Conservation (phyloP, 2,797 vertebrate species). For the Hypotaenidia philippensis region DNA sequence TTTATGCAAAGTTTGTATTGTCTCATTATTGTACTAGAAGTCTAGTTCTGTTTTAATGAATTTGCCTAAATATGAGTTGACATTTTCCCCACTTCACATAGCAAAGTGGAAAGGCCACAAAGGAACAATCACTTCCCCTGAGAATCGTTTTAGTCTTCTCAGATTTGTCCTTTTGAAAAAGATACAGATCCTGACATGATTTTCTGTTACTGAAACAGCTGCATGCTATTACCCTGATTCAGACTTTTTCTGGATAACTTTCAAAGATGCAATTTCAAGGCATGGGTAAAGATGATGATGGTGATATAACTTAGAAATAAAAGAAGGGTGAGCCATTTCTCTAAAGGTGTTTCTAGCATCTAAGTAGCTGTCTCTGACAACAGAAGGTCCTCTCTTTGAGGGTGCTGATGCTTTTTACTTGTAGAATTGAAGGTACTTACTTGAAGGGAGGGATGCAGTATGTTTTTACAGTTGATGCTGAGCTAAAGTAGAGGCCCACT, state of each 20-base stretch:
- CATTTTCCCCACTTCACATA: not conserved
- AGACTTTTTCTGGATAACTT: not conserved
- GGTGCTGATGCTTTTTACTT: not conserved
- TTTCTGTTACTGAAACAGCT: not conserved
- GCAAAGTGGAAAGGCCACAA: not conserved
- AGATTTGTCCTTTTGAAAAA: not conserved
- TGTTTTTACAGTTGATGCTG: not conserved
- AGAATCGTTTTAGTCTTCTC: not conserved
- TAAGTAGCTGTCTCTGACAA: not conserved
- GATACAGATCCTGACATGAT: not conserved
- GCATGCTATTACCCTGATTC: not conserved
- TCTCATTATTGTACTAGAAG: not conserved
- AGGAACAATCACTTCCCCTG: not conserved
- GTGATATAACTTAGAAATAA: not conserved
- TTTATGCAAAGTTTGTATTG: not conserved
- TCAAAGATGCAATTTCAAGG: not conserved
- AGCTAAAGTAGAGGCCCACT: not conserved
- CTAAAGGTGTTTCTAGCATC: not conserved
- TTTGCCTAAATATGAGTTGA: not conserved
- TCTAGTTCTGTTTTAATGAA: not conserved
- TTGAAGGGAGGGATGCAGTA: not conserved
- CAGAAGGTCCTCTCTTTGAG: not conserved
- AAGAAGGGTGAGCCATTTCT: not conserved
- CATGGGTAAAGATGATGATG: not conserved
- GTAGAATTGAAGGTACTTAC: not conserved